Percentiles rank a stretch among this genome's conserved stretches.
phyloP scores from a whole-genome alignment of 2,797 vertebrate genomes.

The Emydoidea blandingii region DNA sequence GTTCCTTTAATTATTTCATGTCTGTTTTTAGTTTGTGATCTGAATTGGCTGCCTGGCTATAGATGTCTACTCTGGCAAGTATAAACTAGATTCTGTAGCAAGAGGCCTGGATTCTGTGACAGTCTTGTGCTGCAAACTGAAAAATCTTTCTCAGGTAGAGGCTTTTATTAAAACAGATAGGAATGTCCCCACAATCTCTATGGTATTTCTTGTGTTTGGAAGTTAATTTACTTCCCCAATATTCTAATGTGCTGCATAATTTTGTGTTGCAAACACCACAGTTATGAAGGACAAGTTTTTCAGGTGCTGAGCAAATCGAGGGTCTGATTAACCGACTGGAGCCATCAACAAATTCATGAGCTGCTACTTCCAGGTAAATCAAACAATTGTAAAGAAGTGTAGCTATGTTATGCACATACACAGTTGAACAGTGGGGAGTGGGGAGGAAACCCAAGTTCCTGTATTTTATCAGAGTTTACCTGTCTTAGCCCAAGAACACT shows the following conservation, averaged over 20 bases:
- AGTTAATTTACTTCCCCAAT: background rate
- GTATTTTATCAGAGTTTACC: background rate
- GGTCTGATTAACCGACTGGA: background rate
- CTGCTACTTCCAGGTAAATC: background rate
- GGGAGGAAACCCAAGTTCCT: background rate
- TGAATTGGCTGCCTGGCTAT: background rate
- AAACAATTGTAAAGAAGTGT: background rate
- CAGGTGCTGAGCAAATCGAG: background rate
- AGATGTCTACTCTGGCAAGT: background rate
- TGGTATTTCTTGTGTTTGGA: background rate
- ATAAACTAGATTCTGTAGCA: background rate
- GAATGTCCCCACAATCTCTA: background rate
- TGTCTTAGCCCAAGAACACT: background rate
- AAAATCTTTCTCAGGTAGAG: background rate
- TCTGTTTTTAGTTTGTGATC: background rate
- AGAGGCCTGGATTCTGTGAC: background rate
- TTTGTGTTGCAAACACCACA: background rate
- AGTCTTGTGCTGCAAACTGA: background rate
- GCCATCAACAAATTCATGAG: background rate
- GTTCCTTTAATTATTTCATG: background rate
- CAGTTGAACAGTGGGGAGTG: background rate
- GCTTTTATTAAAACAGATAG: rapidly evolving
- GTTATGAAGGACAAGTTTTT: background rate
- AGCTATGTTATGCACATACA: background rate
- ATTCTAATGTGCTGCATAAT: background rate